phyloP scores from a whole-genome alignment of 2,888 invertebrate species.

The Mayetiola destructor region DNA sequence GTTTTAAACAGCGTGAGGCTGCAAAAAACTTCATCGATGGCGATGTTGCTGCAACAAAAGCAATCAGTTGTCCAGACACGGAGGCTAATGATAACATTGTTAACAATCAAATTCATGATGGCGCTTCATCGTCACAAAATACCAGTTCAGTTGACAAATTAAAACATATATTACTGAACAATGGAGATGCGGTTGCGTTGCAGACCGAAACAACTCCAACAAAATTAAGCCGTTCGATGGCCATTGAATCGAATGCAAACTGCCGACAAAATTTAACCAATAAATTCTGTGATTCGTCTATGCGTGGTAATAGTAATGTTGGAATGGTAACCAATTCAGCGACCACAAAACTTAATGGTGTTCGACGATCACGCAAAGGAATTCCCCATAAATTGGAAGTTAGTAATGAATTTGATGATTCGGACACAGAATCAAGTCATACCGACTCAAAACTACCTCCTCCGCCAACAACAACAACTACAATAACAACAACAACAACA shows the following conservation, averaged over 20 bases:
- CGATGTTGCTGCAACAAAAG: constrained; percentile 13
- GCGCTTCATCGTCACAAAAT: constrained; percentile 27
- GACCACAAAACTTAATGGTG: neutral
- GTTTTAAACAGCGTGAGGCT: constrained; percentile 32
- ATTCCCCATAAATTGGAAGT: constrained; percentile 12
- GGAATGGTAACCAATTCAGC: neutral
- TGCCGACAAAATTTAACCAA: constrained; percentile 17
- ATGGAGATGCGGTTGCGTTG: constrained; percentile 17
- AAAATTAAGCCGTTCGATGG: constrained; percentile 19
- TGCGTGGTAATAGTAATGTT: constrained; percentile 7
- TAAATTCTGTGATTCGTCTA: constrained; percentile 17
- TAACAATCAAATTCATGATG: constrained; percentile 34
- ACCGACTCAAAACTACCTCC: neutral
- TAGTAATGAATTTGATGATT: neutral
- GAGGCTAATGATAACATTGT: constrained; percentile 32
- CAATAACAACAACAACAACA: neutral
- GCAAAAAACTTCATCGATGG: constrained; percentile 15
- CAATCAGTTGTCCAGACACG: constrained; percentile 29
- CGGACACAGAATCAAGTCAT: neutral
- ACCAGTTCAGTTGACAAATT: constrained; percentile 21
- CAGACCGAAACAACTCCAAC: constrained; percentile 19
- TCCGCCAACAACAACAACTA: neutral
- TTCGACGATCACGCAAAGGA: constrained; percentile 12
- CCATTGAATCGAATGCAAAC: constrained; percentile 13
- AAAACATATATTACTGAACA: neutral